Evolutionary conservation across 2,113 vertebrate genomes (phyloP).

Genomic region (Pseudorasbora parva): DNA sequence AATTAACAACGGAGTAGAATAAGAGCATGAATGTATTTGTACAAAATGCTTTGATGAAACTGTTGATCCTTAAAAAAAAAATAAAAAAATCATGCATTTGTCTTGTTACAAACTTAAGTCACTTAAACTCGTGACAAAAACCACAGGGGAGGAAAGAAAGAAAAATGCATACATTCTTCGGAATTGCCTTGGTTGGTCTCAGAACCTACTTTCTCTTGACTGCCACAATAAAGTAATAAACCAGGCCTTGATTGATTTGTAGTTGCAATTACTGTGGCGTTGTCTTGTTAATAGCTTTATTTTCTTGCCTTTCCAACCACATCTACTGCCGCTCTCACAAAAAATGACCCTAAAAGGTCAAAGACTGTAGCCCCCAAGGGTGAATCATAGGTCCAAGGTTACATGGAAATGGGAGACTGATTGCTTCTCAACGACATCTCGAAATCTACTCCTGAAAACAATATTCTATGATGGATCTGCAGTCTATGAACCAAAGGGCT

Average conservation of each 20-base stretch:
- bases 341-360: slow-evolving; percentile 44
- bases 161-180: slow-evolving; percentile 4
- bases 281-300: slow-evolving; percentile 51
- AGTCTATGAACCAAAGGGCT: slow-evolving; percentile 33
- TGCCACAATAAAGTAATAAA: slow-evolving; percentile 44
- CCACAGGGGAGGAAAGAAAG: not conserved
- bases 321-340: slow-evolving; percentile 43
- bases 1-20: slow-evolving; percentile 16
- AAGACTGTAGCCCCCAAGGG: slow-evolving; percentile 50
- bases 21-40: slow-evolving; percentile 6
- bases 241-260: slow-evolving; percentile 52
- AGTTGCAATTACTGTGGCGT: slow-evolving; percentile 36
- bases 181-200: not conserved
- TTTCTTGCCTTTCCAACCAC: slow-evolving; percentile 34
- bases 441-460: slow-evolving; percentile 54
- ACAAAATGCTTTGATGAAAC: not conserved
- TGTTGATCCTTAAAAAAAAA: not conserved
- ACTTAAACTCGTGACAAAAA: not conserved
- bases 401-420: slow-evolving; percentile 49
- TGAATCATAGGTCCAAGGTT: slow-evolving; percentile 39
- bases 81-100: not conserved
- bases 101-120: not conserved
- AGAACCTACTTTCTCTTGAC: not conserved
- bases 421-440: slow-evolving; percentile 50
- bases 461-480: slow-evolving; percentile 52